These are phyloP conservation scores for Stictonetta naevosa DNA, from an alignment of 2,113 vertebrate genomes.

Conservation along the genomic window DNA sequence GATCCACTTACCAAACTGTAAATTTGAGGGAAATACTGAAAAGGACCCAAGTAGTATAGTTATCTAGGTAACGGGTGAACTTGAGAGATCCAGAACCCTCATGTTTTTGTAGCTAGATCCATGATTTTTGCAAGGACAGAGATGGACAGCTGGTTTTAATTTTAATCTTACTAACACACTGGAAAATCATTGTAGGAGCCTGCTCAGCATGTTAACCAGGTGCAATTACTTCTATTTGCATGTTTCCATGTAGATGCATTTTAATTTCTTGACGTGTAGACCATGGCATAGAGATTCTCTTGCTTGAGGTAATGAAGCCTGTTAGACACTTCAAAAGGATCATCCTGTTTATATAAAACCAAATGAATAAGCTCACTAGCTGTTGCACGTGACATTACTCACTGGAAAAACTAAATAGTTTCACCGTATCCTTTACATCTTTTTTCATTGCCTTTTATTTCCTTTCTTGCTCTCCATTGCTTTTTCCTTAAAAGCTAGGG, in stretches of 20 bases:
- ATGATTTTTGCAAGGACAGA: neutral
- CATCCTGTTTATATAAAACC: neutral
- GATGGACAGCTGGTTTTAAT: neutral
- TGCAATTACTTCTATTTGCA: neutral
- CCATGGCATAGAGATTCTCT: neutral
- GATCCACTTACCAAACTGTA: neutral
- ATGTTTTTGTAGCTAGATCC: neutral
- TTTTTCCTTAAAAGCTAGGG: neutral
- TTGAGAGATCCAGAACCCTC: neutral
- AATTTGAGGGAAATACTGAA: neutral
- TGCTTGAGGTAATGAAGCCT: neutral
- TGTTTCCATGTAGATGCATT: neutral
- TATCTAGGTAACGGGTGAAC: neutral
- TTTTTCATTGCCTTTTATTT: neutral
- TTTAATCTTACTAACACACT: neutral
- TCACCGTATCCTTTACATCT: neutral
- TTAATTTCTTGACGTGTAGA: neutral
- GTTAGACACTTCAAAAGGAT: neutral
- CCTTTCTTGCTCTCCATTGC: neutral
- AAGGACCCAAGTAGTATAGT: neutral
- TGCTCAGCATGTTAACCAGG: slow-evolving; percentile 1
- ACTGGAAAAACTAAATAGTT: neutral
- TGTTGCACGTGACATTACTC: neutral
- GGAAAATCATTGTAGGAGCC: neutral
- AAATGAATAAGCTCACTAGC: neutral